These are phyloP conservation scores for Lophochroa leadbeateri DNA, from an alignment of 2,113 vertebrate species.

Conservation along the genomic window DNA sequence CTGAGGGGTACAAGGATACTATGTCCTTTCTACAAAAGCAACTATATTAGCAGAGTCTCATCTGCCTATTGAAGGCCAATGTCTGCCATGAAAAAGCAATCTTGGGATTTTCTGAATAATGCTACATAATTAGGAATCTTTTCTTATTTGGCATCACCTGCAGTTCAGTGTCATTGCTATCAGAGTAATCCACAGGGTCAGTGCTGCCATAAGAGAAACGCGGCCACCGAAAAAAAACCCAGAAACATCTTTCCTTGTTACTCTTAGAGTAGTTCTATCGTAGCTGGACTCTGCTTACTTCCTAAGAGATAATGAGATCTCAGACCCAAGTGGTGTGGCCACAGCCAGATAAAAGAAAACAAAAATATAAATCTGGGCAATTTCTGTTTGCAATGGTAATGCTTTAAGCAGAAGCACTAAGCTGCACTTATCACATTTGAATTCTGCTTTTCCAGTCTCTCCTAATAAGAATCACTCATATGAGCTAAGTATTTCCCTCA, in stretches of 20 bases:
- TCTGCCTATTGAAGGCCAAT: neutral
- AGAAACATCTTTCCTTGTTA: neutral
- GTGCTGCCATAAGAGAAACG: neutral
- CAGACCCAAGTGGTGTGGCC: neutral
- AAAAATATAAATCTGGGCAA: neutral
- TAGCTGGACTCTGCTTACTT: neutral
- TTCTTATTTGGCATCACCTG: neutral
- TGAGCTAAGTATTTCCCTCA: conserved; percentile 40
- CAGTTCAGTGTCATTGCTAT: neutral
- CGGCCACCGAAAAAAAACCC: neutral
- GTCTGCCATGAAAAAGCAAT: neutral
- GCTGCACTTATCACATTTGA: conserved; percentile 19
- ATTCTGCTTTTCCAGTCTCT: conserved; percentile 35
- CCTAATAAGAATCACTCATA: conserved; percentile 30
- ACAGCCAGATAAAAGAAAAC: neutral
- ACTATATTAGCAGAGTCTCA: neutral
- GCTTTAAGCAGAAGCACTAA: conserved; percentile 7
- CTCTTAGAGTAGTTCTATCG: neutral
- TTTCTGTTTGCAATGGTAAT: neutral
- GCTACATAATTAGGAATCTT: neutral
- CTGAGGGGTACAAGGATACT: neutral
- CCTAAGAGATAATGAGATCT: neutral
- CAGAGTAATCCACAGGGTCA: neutral
- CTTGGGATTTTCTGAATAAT: neutral
- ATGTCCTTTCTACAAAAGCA: neutral